phyloP scores from a whole-genome alignment of 1,140 invertebrate genomes.

The Drusus annulatus region DNA sequence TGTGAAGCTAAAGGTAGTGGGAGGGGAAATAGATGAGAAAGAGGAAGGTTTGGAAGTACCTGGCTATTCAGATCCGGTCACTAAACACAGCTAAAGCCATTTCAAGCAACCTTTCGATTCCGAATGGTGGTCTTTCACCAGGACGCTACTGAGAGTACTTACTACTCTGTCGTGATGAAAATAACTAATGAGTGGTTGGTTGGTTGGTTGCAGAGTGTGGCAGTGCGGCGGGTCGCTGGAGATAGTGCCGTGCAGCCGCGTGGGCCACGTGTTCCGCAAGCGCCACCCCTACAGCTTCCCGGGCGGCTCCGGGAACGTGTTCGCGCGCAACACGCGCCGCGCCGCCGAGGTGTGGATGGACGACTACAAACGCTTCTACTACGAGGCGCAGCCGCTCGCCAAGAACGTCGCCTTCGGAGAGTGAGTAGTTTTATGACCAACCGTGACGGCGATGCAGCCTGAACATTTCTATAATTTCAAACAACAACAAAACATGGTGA shows the following conservation, averaged over 20 bases:
- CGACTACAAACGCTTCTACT: conserved; percentile 94
- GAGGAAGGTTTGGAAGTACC: no score
- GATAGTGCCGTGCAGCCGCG: conserved; percentile 93
- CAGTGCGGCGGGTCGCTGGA: conserved; percentile 96
- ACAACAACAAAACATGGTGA: no score
- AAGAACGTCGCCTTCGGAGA: conserved; percentile 91
- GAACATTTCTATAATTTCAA: neutral
- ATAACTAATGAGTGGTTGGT: no score
- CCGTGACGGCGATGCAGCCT: neutral
- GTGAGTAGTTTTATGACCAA: conserved; percentile 77
- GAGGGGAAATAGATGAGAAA: no score
- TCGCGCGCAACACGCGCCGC: conserved; percentile 88
- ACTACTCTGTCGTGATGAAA: no score
- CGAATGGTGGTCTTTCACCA: no score
- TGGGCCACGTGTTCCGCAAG: conserved; percentile 94
- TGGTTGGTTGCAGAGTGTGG: conserved; percentile 80
- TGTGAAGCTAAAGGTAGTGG: no score
- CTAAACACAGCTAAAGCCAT: no score
- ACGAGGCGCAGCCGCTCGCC: conserved; percentile 88
- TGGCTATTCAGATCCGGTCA: no score
- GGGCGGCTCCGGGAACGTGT: conserved; percentile 92
- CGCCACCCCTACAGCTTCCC: conserved; percentile 96
- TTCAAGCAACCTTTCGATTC: no score
- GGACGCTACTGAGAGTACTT: no score
- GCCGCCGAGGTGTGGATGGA: conserved; percentile 98